phyloP scores from a whole-genome alignment of 2,113 vertebrate genomes.

The Rhabdornis inornatus region DNA sequence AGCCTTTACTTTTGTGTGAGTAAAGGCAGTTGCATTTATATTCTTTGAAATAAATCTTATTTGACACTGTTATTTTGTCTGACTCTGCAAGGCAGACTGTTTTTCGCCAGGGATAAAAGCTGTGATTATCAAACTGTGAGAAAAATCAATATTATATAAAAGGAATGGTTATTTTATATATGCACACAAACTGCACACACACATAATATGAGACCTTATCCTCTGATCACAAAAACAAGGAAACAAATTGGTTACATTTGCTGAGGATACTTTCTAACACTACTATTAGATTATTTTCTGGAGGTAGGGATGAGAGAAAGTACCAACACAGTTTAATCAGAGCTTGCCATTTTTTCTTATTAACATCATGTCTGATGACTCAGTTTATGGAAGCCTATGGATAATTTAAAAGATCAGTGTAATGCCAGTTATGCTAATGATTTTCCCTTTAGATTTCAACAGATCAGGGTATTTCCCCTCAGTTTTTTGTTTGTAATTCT shows the following conservation, averaged over 20 bases:
- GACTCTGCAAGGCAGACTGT: not conserved
- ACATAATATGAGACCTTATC: not conserved
- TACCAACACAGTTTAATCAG: not conserved
- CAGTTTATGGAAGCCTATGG: not conserved
- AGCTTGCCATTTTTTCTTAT: not conserved
- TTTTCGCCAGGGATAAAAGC: not conserved
- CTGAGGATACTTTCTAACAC: not conserved
- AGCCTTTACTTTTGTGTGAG: not conserved
- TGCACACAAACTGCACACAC: not conserved
- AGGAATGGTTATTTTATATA: not conserved
- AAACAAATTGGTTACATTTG: not conserved
- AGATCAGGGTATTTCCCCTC: not conserved
- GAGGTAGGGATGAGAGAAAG: not conserved
- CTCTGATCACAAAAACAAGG: not conserved
- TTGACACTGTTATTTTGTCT: slow-evolving; percentile 9
- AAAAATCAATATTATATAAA: slow-evolving; percentile 10
- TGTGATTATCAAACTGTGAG: slow-evolving; percentile 5
- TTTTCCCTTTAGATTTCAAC: not conserved
- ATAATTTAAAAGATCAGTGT: not conserved
- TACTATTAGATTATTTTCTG: not conserved
- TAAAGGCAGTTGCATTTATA: slow-evolving; percentile 1
- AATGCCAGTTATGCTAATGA: not conserved
- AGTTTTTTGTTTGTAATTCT: not conserved
- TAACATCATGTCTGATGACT: not conserved
- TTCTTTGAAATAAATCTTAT: slow-evolving; percentile 42